A percentile compares a stretch with the other conserved stretches of the same genome.
These are phyloP conservation scores for Podiceps cristatus DNA, from an alignment of 2,113 vertebrate species.

Conservation along the genomic window DNA sequence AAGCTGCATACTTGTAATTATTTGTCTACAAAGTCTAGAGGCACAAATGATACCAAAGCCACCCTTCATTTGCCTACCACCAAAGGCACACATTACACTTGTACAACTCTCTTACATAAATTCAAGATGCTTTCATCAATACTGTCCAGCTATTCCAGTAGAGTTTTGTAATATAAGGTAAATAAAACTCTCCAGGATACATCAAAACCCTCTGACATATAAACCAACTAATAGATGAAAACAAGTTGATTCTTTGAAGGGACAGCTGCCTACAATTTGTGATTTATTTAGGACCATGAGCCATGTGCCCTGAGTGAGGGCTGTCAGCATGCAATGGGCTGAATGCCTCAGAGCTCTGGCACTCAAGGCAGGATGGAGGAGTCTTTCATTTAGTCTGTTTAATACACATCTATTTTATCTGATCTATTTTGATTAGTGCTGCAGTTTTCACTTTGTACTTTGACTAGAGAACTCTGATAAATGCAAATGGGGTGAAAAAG, in stretches of 20 bases:
- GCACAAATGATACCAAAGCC: neutral
- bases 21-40: neutral
- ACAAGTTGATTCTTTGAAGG: neutral
- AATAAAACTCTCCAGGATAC: neutral
- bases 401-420: neutral
- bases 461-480: neutral
- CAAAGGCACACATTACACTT: neutral
- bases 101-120: neutral
- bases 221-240: neutral
- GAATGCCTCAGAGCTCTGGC: neutral
- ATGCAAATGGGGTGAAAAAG: neutral
- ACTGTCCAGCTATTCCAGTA: neutral
- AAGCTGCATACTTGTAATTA: neutral
- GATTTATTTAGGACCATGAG: neutral
- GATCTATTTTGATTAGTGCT: neutral
- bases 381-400: neutral
- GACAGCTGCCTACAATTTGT: neutral
- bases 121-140: neutral
- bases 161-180: neutral
- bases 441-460: neutral
- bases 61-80: neutral
- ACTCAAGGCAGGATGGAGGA: neutral
- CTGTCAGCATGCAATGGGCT: neutral
- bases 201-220: neutral
- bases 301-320: neutral